Evolutionary conservation across 2,113 vertebrate species (phyloP), one percentile per base, ranked within the genome.

Genomic region (Ceyx margarethae): DNA sequence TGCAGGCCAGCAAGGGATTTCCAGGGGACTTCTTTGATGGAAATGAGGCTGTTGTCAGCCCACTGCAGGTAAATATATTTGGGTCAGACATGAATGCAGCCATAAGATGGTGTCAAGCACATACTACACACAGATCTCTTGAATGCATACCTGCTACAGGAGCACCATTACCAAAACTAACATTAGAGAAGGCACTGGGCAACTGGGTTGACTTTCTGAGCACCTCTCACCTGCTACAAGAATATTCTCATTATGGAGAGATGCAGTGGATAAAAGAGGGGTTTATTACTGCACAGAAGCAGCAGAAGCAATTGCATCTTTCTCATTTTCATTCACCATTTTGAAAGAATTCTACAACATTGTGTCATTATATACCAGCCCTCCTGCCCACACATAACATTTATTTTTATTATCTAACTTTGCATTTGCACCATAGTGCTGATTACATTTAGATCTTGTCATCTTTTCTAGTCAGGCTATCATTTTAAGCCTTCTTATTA

Each of bases 341-440:
- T 79, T 69, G 12, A 42, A 84, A 57, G 16, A 74, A 2, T 31
- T 71, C 26, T 81, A 37, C 25, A 60, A 26, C 3, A 0, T 19
- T 60, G 1, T 57, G 29, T 53, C 14, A 73, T 50, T 43, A 73
- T 11, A 60, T 22, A 75, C 7, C 23, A 74, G 8, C 10, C 7
- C 29, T 74, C 22, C 13, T 74, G 20, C 45, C 74, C 71, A 90
- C 81, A 81, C 48, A 31, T 89, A 91, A 53, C 37, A 43, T 96
- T 94, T 95, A 29, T 94, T 95, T 96, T 95, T 2, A 92, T 94
- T 93, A 45, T 17, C 9, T 46, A 2, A 29, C 19, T 42, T 79
- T 80, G 40, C n/a, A 84, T 95, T 96, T 95, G 46, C 75, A 93
- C 42, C 29, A 88, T 78, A 85, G 71, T 92, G 89, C 83, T 97